Conservation (phyloP, 2,888 invertebrate genomes). For the Polietes domitor region DNA sequence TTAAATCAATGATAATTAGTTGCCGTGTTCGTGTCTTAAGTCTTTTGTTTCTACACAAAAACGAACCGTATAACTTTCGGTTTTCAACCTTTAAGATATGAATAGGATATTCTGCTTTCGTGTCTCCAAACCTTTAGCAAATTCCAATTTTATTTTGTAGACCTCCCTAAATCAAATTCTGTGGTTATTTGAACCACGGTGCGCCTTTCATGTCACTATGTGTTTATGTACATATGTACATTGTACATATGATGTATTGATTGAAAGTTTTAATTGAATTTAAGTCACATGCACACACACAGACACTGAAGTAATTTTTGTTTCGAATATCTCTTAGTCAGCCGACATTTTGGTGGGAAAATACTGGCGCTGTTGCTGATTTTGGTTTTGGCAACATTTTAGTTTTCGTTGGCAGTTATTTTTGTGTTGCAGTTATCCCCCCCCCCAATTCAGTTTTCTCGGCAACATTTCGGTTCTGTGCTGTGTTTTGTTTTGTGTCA, state of each 20-base stretch:
- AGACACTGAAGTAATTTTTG: constrained; percentile 24
- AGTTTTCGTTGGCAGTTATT: background rate
- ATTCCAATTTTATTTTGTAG: too few species aligned
- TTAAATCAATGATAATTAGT: too few species aligned
- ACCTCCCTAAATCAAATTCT: too few species aligned
- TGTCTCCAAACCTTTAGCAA: too few species aligned
- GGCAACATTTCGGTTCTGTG: background rate
- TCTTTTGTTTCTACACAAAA: too few species aligned
- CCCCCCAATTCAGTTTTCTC: too few species aligned
- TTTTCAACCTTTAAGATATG: too few species aligned
- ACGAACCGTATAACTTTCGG: too few species aligned
- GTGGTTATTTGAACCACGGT: background rate
- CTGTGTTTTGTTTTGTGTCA: constrained; percentile 36
- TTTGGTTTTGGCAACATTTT: constrained; percentile 50
- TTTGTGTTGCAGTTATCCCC: background rate
- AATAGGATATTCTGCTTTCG: too few species aligned
- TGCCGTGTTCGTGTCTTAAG: too few species aligned
- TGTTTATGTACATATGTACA: background rate
- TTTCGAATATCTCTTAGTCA: constrained; percentile 5
- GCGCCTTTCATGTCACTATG: background rate
- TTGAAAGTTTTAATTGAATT: constrained; percentile 64
- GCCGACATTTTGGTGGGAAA: constrained; percentile 60
- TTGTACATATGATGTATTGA: constrained; percentile 50
- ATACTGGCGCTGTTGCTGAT: constrained; percentile 38
- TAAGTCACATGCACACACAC: constrained; percentile 34